Evolutionary conservation across 2,797 vertebrate species (phyloP), one percentile per base, ranked within the genome.

Genomic region (Schizopygopsis pylzovi): DNA sequence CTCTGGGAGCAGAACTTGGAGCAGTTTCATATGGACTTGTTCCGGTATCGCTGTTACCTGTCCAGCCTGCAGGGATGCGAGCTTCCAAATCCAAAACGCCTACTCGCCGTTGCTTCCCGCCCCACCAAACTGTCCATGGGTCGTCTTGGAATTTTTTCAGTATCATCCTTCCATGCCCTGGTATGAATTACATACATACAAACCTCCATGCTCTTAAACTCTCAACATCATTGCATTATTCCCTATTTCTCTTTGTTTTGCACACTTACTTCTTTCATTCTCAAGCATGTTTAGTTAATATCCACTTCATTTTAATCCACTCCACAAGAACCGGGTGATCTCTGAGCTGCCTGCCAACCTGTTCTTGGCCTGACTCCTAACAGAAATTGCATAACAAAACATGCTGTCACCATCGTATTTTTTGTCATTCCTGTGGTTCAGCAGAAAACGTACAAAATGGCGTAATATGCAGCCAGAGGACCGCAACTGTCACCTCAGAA

Each of bases 1-100:
- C 94, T 99, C 87, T 99, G 98, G 98, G 98, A 99, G 92, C 98
- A 99, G 94, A 99, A 98, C 87, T 93, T 99, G 33, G 98, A 99
- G 90, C 96, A 97, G 89, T 98, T 99, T 93, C 98, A 99, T 90
- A 97, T 99, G 96, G 97, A 99, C 84, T 93, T 99, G 75, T 99
- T 99, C 91, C 96, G 98, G 18, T 98, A 97, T 90, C 98, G 98
- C 56, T 99, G 98, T 89, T 99, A 99, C 91, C 94, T 99, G 92
- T 96, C 98, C 76, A 99, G 98, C 89, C 96, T 99, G 84, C 98
- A 98, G 93, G 98, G 98, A 2, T 96, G 97, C 52, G 98, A 99
- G 90, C 95, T 98, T 83, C 98, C 98, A 83, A 99, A 99, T 92
- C 98, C 98, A 85, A 99, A 99, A 93, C 94, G 97, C 63, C 93